These are phyloP conservation scores for Rhodeus uyekii DNA, from an alignment of 2,797 vertebrate genomes.

Conservation along the genomic window DNA sequence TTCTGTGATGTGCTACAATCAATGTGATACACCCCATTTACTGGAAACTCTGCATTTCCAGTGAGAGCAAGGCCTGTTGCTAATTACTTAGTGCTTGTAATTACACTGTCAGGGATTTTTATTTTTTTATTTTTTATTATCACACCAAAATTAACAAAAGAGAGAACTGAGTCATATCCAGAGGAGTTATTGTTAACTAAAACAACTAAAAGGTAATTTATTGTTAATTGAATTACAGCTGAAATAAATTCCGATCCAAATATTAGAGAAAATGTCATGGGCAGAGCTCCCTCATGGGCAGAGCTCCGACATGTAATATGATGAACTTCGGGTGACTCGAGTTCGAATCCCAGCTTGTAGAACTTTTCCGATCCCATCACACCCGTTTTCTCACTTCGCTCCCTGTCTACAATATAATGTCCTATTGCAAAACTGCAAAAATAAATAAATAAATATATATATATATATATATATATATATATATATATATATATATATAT, in stretches of 20 bases:
- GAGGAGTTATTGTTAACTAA: background rate
- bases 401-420: too few relatives aligned
- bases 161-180: too few relatives aligned
- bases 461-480: too few relatives aligned
- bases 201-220: background rate
- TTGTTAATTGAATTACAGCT: too few relatives aligned
- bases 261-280: background rate
- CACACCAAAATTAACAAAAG: background rate
- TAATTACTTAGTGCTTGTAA: background rate
- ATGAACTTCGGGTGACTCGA: too few relatives aligned
- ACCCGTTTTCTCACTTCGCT: background rate
- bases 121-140: background rate
- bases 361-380: background rate
- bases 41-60: background rate
- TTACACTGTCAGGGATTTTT: background rate
- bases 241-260: too few relatives aligned
- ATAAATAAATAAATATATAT: too few relatives aligned
- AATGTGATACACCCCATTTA: slow-evolving; percentile 50
- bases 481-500: too few relatives aligned
- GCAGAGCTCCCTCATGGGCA: background rate
- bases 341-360: too few relatives aligned
- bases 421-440: too few relatives aligned
- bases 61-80: background rate
- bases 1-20: slow-evolving; percentile 45
- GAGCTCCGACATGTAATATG: too few relatives aligned